Conservation (phyloP, 2,888 invertebrate genomes). For the Lottia gigantea region DNA sequence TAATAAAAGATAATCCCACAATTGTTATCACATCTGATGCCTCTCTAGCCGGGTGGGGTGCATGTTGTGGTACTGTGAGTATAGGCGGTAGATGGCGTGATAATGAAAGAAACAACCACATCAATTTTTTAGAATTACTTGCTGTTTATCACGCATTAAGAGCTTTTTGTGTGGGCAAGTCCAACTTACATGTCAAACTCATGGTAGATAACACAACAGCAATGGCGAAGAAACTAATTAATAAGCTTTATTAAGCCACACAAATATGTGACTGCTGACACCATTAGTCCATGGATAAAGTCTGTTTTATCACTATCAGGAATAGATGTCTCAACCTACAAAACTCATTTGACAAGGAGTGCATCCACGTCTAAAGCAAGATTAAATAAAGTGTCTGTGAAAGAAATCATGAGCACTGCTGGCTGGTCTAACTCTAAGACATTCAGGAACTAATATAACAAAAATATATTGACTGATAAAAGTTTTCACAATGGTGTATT, state of each 20-base stretch:
- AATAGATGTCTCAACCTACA: background rate
- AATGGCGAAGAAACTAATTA: background rate
- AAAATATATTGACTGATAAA: background rate
- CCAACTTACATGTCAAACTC: background rate
- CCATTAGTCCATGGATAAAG: background rate
- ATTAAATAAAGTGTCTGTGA: background rate
- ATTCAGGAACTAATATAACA: background rate
- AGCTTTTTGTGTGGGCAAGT: background rate
- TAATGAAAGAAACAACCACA: background rate
- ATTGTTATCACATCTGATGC: background rate
- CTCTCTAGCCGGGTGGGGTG: background rate
- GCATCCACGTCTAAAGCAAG: background rate
- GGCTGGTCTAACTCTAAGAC: background rate
- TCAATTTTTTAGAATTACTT: background rate
- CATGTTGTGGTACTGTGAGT: background rate
- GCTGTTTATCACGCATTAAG: background rate
- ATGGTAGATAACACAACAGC: background rate
- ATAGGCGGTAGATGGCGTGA: slow-evolving; percentile 1
- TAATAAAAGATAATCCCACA: background rate
- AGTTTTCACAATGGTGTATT: slow-evolving; percentile 3
- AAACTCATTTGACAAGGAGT: background rate
- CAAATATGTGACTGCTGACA: background rate
- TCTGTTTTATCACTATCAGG: background rate
- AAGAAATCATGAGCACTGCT: background rate
- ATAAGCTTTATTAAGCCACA: background rate